Percentiles rank a stretch among this genome's conserved stretches.
phyloP scores from a whole-genome alignment of 2,113 vertebrate genomes.

The Eurypyga helias region DNA sequence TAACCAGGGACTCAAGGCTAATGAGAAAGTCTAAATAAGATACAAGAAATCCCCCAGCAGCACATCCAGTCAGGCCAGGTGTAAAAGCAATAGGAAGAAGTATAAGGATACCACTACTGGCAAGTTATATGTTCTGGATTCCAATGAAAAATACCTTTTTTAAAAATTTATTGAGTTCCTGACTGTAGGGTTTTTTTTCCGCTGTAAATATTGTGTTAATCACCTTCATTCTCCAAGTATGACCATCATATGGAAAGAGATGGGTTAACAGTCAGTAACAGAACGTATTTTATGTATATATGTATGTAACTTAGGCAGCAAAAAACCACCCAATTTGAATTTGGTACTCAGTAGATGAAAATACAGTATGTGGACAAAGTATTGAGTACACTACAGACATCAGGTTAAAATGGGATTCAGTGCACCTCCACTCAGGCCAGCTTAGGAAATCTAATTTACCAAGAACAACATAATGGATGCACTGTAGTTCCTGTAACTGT shows the following conservation, averaged over 20 bases:
- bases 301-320: background rate
- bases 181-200: background rate
- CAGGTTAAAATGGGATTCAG: background rate
- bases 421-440: background rate
- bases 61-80: background rate
- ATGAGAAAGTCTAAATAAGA: background rate
- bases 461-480: constrained; percentile 15
- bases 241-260: background rate
- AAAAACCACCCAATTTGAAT: background rate
- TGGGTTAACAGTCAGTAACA: background rate
- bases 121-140: background rate
- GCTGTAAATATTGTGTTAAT: background rate
- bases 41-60: background rate
- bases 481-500: background rate
- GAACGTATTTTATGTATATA: background rate
- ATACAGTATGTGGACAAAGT: background rate
- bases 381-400: background rate
- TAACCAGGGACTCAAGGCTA: background rate
- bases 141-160: background rate
- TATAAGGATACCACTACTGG: background rate
- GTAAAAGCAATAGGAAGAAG: background rate
- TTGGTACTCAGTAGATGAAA: background rate
- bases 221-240: background rate
- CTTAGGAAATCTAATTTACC: constrained; percentile 34
- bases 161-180: background rate